Evolutionary conservation across 1,140 invertebrate genomes (phyloP).

Genomic region (Drosophila micromelanica): DNA sequence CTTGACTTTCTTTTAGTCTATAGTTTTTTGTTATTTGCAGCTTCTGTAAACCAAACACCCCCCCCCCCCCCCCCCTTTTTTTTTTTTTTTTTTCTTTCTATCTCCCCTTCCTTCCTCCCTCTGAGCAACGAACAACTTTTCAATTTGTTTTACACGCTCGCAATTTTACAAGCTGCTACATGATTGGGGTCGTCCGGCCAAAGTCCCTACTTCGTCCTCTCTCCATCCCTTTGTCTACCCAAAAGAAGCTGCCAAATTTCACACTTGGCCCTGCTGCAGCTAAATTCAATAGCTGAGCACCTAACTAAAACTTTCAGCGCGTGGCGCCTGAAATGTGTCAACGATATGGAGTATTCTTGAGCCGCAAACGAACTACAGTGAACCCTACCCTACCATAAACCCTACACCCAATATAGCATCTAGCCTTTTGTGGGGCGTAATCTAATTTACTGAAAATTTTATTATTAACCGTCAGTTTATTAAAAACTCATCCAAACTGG

Average conservation of each 20-base stretch:
- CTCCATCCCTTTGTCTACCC: constrained; percentile 2
- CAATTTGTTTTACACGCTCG: constrained; percentile 77
- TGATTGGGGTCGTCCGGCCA: constrained; percentile 67
- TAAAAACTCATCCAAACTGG: constrained; percentile 64
- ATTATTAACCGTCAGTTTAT: constrained; percentile 78
- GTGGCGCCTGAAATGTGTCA: constrained; percentile 26
- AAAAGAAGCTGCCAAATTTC: constrained; percentile 77
- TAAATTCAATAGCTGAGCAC: constrained; percentile 57
- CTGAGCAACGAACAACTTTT: constrained; percentile 55
- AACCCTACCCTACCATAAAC: background rate
- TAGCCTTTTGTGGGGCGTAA: constrained; percentile 12
- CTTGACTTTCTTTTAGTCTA: background rate
- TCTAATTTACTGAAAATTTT: constrained; percentile 62
- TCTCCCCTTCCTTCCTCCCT: no score
- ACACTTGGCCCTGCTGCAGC: constrained; percentile 39
- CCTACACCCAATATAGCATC: constrained; percentile 7
- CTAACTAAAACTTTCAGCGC: constrained; percentile 67
- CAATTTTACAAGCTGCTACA: constrained; percentile 79
- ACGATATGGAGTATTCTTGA: constrained; percentile 11
- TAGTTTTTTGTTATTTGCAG: background rate
- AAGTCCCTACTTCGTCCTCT: background rate
- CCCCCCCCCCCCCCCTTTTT: no score
- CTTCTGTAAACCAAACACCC: background rate
- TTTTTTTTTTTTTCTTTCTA: no score
- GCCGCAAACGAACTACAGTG: constrained; percentile 6